Conservation (phyloP, 2,113 vertebrate genomes). For the Lynx canadensis region DNA sequence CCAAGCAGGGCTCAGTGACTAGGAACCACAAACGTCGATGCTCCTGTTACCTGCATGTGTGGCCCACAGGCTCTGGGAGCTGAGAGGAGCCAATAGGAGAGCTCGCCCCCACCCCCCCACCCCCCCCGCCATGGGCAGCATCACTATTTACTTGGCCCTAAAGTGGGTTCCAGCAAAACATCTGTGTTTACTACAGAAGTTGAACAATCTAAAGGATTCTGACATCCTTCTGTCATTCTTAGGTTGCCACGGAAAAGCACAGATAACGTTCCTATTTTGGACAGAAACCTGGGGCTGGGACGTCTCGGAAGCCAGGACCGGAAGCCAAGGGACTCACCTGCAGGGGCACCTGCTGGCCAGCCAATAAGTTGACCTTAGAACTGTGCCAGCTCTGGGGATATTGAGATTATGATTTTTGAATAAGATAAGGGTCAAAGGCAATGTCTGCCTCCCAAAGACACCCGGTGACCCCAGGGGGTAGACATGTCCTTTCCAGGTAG, state of each 20-base stretch:
- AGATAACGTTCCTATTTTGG: neutral
- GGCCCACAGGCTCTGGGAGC: neutral
- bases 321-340: neutral
- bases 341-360: neutral
- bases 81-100: neutral
- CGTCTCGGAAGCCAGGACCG: neutral
- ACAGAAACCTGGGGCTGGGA: neutral
- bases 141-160: neutral
- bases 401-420: neutral
- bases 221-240: neutral
- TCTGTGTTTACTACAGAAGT: neutral
- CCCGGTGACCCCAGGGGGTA: neutral
- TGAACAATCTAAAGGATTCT: neutral
- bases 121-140: no score
- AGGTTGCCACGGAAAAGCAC: neutral
- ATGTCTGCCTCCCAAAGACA: neutral
- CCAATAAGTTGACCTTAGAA: neutral
- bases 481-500: neutral
- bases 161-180: neutral
- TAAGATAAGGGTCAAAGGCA: neutral
- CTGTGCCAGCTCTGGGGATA: neutral
- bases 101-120: fast-evolving
- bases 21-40: fast-evolving
- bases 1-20: neutral
- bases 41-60: fast-evolving